Evolutionary conservation across 2,113 vertebrate species (phyloP), one percentile per base, ranked within the genome.

Genomic region (Cairina moschata): DNA sequence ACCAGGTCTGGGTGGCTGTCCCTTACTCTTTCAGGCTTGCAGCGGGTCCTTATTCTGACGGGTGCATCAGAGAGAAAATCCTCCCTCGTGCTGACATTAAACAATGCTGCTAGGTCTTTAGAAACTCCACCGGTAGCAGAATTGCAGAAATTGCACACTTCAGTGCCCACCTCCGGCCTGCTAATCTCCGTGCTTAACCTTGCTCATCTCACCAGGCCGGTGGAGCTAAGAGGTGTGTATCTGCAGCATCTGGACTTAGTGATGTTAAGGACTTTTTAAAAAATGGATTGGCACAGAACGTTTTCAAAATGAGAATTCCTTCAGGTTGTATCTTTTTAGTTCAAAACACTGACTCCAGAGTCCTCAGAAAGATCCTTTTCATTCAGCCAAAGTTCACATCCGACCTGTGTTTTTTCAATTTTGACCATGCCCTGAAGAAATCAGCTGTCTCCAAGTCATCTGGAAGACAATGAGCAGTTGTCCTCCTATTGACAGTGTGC

Each of bases 131-230:
- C 72, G 71, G 83, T 60, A 82, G 69, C 86, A 86, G 86, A 95
- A 91, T 22, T 87, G 95, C 96, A 95, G 86, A 91, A 95, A 93
- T 91, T 72, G 89, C 86, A 89, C 93, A 95, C 95, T 93, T 92
- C 38, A 92, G 54, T 22, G 66, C 94, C 96, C 83, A 84, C 91
- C 94, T 96, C 89, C 83, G 93, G 94, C 93, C 86, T 96, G 8
- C 86, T 95, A 72, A 96, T 96, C 93, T 95, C 91, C 84, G 22
- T 44, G 81, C 89, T 96, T 92, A 96, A 95, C 96, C 93, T 96
- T 79, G 91, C 94, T 96, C 91, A 8, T 95, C 81, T 82, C n/a
- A 89, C 72, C 86, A 87, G 91, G 58, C 93, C 66, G 11, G 58
- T 79, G 89, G 89, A 93, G 83, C 94, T 44, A 58, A 66, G 68